Percentiles rank a stretch among this genome's conserved stretches.
phyloP scores from a whole-genome alignment of 2,888 invertebrate genomes.

The Diaphora mendica region DNA sequence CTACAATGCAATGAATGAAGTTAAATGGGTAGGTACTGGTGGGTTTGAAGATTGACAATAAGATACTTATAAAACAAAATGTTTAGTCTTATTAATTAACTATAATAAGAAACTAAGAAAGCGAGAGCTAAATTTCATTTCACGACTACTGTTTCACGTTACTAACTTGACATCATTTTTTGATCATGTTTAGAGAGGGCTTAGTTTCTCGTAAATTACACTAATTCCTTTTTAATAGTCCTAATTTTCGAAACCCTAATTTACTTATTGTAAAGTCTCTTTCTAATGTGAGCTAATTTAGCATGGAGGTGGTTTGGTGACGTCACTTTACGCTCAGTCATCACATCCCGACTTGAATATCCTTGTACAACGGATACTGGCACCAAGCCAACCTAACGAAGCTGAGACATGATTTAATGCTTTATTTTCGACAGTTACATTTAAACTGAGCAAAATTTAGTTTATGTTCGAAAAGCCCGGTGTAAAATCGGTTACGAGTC shows the following conservation, averaged over 20 bases:
- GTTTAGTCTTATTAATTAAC: no score
- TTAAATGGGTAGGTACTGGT: background rate
- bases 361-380: conserved; percentile 49
- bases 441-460: conserved; percentile 17
- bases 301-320: conserved; percentile 25
- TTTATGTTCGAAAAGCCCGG: conserved; percentile 6
- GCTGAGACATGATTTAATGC: conserved; percentile 48
- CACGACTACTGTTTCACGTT: background rate
- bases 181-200: background rate
- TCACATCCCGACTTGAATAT: conserved; percentile 45
- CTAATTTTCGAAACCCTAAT: background rate
- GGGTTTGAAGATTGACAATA: background rate
- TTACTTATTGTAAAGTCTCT: background rate
- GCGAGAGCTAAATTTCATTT: no score
- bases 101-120: background rate
- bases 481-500: conserved; percentile 12
- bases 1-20: background rate
- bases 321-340: conserved; percentile 40
- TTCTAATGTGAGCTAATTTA: conserved; percentile 12
- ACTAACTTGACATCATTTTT: background rate
- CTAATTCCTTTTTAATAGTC: background rate
- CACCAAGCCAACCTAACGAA: conserved; percentile 40
- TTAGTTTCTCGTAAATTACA: background rate
- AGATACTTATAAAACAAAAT: background rate
- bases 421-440: conserved; percentile 47